Evolutionary conservation across 2,113 vertebrate genomes (phyloP).

Genomic region (Rallus limicola): DNA sequence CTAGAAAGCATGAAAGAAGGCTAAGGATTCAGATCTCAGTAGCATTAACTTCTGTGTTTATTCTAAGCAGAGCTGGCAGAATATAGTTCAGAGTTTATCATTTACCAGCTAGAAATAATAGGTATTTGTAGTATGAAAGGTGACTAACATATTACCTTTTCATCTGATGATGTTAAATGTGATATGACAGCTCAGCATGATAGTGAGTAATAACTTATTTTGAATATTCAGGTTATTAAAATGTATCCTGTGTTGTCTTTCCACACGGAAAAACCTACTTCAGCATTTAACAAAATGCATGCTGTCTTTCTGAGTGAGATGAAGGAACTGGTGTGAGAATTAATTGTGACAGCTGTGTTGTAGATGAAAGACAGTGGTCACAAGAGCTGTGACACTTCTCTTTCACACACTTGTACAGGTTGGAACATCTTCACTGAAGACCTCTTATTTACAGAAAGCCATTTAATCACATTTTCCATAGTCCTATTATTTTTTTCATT

Average conservation of each 20-base stretch:
- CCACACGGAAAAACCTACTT: background rate
- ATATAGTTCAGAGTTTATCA: constrained; percentile 1
- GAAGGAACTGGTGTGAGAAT: background rate
- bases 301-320: background rate
- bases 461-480: background rate
- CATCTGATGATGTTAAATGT: constrained; percentile 14
- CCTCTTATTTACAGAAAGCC: constrained; percentile 35
- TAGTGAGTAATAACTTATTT: constrained; percentile 30
- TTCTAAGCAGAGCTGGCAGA: background rate
- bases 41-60: background rate
- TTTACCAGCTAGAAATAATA: constrained; percentile 11
- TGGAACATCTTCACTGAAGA: constrained; percentile 8
- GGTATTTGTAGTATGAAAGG: constrained; percentile 9
- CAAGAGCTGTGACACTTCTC: background rate
- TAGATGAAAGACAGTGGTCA: constrained; percentile 30
- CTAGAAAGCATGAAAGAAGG: background rate
- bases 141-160: constrained; percentile 33
- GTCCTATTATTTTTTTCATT: background rate
- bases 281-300: background rate
- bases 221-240: constrained; percentile 46
- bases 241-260: constrained; percentile 32
- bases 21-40: background rate
- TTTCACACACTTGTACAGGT: background rate
- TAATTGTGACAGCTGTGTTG: constrained; percentile 37
- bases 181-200: constrained; percentile 17